Conservation (phyloP, 2,797 vertebrate genomes). For the Pseudocheirus occidentalis region DNA sequence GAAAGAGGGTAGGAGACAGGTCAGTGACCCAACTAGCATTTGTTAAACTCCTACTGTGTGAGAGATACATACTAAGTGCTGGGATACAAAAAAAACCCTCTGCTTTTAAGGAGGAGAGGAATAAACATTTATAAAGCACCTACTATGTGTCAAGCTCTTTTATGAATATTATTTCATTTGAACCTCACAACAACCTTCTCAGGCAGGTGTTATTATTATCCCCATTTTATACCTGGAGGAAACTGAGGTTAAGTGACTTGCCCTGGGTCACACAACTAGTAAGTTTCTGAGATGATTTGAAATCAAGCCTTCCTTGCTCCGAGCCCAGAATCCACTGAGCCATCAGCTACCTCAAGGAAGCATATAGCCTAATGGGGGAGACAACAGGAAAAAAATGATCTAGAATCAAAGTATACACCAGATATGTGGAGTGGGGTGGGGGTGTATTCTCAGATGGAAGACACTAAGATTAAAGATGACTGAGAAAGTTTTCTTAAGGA, state of each 20-base stretch:
- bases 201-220: neutral
- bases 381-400: neutral
- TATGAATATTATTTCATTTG: neutral
- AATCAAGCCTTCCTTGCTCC: neutral
- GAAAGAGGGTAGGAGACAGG: neutral
- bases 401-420: neutral
- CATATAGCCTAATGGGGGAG: neutral
- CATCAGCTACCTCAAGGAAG: neutral
- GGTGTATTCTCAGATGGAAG: neutral
- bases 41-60: neutral
- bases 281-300: neutral
- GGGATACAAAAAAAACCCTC: neutral
- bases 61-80: neutral
- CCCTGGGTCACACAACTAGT: neutral
- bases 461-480: neutral
- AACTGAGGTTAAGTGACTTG: neutral
- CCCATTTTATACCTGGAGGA: neutral
- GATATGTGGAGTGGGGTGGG: neutral
- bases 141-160: neutral
- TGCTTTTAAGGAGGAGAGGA: neutral
- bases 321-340: neutral
- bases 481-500: neutral
- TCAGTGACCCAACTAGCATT: neutral
- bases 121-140: neutral
- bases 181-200: neutral